phyloP scores from a whole-genome alignment of 2,797 vertebrate genomes.

The Setipinna tenuifilis region DNA sequence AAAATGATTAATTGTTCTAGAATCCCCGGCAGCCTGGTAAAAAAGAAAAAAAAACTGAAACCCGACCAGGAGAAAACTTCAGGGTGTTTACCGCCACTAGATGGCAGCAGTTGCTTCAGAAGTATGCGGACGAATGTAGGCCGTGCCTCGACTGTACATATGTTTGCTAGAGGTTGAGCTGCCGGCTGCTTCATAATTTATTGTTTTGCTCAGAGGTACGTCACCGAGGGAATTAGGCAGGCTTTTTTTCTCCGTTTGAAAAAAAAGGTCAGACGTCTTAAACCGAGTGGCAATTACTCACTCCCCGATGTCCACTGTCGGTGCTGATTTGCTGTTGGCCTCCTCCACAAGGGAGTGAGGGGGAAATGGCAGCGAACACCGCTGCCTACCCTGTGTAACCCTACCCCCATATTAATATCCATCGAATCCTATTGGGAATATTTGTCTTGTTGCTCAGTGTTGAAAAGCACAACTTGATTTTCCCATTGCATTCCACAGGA shows the following conservation, averaged over 20 bases:
- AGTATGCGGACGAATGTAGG: neutral
- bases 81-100: neutral
- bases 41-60: neutral
- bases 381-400: constrained; percentile 35
- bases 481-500: constrained; percentile 55
- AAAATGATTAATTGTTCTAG: neutral
- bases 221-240: constrained; percentile 22
- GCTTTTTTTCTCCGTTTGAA: neutral
- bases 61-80: neutral
- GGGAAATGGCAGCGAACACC: constrained; percentile 37
- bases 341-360: constrained; percentile 32
- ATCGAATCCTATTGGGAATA: constrained; percentile 52
- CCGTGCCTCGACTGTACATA: neutral
- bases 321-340: constrained; percentile 6
- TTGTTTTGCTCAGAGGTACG: constrained; percentile 19
- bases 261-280: constrained; percentile 14
- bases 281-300: neutral
- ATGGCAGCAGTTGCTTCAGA: neutral
- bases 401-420: constrained; percentile 48
- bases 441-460: constrained; percentile 48
- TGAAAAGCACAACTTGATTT: constrained; percentile 52
- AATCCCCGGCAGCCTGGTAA: neutral
- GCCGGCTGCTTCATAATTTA: neutral
- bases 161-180: neutral
- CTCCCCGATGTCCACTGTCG: neutral